Conservation (phyloP, 2,113 vertebrate genomes). For the Collichthys lucidus region DNA sequence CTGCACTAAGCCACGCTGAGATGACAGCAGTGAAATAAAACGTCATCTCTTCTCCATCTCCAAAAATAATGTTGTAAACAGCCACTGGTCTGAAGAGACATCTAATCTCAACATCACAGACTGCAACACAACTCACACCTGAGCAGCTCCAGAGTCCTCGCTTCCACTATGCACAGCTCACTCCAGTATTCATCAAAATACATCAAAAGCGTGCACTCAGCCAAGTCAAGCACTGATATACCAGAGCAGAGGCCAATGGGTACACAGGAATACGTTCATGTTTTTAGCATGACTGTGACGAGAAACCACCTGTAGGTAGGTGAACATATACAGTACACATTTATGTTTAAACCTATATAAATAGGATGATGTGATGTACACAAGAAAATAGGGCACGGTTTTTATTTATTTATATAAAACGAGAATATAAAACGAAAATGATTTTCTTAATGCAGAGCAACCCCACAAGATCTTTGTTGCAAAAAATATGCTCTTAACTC, state of each 20-base stretch:
- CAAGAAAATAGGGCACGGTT: too few species aligned
- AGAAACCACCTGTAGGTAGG: constrained; percentile 7
- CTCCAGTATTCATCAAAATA: constrained; percentile 50
- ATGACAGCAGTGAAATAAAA: constrained; percentile 53
- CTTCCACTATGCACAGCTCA: constrained; percentile 44
- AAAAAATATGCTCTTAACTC: too few species aligned
- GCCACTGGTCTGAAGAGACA: constrained; percentile 46
- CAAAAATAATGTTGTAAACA: constrained; percentile 65
- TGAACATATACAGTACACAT: not conserved
- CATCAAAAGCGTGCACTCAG: constrained; percentile 35
- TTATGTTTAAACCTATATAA: too few species aligned
- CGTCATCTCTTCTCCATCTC: constrained; percentile 46
- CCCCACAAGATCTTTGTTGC: too few species aligned
- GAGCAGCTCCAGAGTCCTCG: constrained; percentile 54
- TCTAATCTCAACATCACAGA: constrained; percentile 47
- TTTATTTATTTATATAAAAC: too few species aligned
- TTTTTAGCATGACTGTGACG: not conserved
- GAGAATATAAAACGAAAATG: too few species aligned
- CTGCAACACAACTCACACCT: constrained; percentile 60
- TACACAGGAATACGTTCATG: not conserved
- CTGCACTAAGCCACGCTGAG: not conserved
- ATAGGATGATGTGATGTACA: too few species aligned
- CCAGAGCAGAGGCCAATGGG: constrained; percentile 28
- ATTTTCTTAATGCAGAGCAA: too few species aligned
- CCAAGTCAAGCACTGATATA: constrained; percentile 49